A percentile compares a stretch with the other conserved stretches of the same genome.
Evolutionary conservation across 2,113 vertebrate genomes (phyloP).

Genomic region (Guaruba guarouba): DNA sequence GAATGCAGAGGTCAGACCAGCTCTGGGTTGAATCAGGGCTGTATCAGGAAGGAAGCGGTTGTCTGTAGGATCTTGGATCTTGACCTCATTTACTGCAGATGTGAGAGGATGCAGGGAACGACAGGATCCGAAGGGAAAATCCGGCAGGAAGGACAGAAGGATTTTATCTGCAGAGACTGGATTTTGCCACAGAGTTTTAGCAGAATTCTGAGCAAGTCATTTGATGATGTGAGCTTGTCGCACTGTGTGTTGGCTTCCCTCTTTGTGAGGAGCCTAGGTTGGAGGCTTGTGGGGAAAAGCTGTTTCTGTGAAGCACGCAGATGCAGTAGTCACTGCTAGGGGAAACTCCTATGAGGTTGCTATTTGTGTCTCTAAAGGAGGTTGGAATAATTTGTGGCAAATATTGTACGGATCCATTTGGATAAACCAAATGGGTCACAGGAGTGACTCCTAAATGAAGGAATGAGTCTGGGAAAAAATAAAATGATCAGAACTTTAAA

Average conservation of each 20-base stretch:
- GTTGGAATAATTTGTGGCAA: not conserved
- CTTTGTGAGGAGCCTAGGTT: not conserved
- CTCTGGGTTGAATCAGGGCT: conserved; percentile 4
- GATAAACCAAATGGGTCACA: not conserved
- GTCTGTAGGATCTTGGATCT: conserved; percentile 46
- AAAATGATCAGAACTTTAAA: not conserved
- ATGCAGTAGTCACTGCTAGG: not conserved
- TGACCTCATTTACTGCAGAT: conserved; percentile 56
- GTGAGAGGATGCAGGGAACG: not conserved
- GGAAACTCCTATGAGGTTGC: not conserved
- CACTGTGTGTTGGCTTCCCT: not conserved
- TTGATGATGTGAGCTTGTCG: not conserved
- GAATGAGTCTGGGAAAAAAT: not conserved
- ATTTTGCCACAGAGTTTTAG: not conserved
- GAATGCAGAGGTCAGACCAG: not conserved
- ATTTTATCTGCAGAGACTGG: not conserved
- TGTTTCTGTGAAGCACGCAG: not conserved
- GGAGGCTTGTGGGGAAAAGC: not conserved
- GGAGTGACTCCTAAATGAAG: not conserved
- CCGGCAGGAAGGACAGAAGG: not conserved
- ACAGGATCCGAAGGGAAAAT: not conserved
- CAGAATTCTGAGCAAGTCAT: not conserved
- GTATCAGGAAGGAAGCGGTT: conserved; percentile 33
- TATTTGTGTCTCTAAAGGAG: not conserved
- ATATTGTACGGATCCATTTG: not conserved